Conservation (phyloP, 2,113 vertebrate genomes). For the Lophochroa leadbeateri region DNA sequence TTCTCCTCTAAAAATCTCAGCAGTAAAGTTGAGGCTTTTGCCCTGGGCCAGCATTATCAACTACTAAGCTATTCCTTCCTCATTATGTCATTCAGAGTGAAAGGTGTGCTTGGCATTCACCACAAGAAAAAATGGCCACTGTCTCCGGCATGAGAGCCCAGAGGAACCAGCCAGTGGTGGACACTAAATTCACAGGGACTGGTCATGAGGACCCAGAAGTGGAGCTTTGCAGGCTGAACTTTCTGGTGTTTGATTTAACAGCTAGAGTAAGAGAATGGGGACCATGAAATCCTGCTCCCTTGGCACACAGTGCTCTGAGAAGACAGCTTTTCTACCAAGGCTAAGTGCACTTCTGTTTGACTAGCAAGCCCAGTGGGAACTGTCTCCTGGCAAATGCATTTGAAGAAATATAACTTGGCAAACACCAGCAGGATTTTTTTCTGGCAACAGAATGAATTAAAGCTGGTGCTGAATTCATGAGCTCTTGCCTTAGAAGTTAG, state of each 20-base stretch:
- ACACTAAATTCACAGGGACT: neutral
- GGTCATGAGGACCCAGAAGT: neutral
- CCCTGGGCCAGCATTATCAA: neutral
- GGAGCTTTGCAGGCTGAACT: neutral
- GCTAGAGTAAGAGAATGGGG: neutral
- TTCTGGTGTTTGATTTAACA: neutral
- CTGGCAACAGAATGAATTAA: neutral
- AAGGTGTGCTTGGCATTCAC: neutral
- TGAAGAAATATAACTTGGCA: neutral
- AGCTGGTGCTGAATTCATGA: neutral
- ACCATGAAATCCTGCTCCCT: neutral
- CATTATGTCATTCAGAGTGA: neutral
- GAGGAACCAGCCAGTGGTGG: neutral
- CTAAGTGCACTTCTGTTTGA: neutral
- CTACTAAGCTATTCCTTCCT: neutral
- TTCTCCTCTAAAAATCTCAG: neutral
- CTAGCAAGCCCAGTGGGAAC: neutral
- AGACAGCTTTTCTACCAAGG: neutral
- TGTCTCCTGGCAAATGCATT: neutral
- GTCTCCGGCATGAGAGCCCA: neutral
- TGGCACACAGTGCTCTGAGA: neutral
- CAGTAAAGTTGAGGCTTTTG: conserved; percentile 50
- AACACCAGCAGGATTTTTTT: neutral
- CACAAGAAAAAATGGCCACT: neutral
- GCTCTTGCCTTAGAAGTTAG: neutral